Conservation (phyloP, 1,140 invertebrate species). For the Drosophila gunungcola region DNA sequence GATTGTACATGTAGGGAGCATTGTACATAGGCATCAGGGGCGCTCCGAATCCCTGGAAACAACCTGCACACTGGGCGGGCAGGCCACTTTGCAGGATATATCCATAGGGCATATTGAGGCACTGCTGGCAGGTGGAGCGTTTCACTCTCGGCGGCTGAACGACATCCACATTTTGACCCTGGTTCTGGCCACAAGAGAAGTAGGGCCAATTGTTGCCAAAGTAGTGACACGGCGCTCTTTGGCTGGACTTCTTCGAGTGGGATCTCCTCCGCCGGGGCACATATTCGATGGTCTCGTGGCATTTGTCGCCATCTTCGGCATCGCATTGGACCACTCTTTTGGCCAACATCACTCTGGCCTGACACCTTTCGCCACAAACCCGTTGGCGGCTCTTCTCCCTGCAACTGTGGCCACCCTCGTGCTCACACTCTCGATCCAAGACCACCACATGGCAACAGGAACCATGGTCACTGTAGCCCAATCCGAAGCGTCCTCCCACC, state of each 20-base stretch:
- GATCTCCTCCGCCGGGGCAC: constrained; percentile 41
- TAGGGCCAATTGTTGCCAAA: constrained; percentile 50
- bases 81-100: constrained; percentile 51
- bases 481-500: constrained; percentile 69
- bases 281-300: constrained; percentile 66
- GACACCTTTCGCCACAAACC: constrained; percentile 66
- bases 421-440: constrained; percentile 38
- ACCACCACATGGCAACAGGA: constrained; percentile 70
- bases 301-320: constrained; percentile 24
- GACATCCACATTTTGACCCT: not conserved
- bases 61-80: constrained; percentile 43
- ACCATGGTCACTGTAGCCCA: constrained; percentile 70
- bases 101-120: constrained; percentile 49
- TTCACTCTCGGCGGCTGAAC: not conserved
- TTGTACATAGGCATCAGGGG: constrained; percentile 41
- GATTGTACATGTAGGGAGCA: constrained; percentile 19
- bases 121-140: constrained; percentile 43
- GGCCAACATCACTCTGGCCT: constrained; percentile 68
- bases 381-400: constrained; percentile 46
- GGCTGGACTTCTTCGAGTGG: constrained; percentile 2
- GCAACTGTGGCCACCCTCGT: constrained; percentile 24
- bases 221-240: constrained; percentile 26
- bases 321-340: constrained; percentile 58
- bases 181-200: constrained; percentile 20
- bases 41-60: constrained; percentile 33